A percentile compares a stretch with the other conserved stretches of the same genome.
These are phyloP conservation scores for Lagocephalus sceleratus DNA, from an alignment of 2,797 vertebrate genomes.

Conservation along the genomic window DNA sequence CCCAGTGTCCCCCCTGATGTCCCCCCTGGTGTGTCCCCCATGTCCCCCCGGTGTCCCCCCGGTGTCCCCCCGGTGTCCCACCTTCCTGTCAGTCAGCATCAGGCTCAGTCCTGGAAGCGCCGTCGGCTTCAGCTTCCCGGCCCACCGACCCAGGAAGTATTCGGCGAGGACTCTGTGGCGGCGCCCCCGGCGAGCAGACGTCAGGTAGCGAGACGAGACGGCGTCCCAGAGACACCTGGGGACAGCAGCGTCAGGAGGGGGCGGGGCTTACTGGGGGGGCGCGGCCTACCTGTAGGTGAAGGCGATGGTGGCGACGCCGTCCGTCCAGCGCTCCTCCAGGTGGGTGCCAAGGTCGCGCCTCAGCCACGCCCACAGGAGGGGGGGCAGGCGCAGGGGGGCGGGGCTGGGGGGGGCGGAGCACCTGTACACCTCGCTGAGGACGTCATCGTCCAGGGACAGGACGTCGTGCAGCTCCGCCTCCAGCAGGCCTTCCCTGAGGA, in stretches of 20 bases:
- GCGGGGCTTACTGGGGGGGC: no score
- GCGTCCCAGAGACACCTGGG: constrained; percentile 73
- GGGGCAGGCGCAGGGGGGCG: constrained; percentile 74
- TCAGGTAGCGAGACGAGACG: constrained; percentile 68
- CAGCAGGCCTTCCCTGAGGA: constrained; percentile 78
- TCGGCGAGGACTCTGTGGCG: constrained; percentile 72
- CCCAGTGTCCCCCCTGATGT: no score
- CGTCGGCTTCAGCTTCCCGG: constrained; percentile 75
- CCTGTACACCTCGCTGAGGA: constrained; percentile 77
- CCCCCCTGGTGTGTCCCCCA: no score
- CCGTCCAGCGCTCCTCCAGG: constrained; percentile 70
- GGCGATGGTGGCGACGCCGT: constrained; percentile 62
- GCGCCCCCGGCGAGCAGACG: constrained; percentile 51
- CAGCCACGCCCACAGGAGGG: constrained; percentile 79
- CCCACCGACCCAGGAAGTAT: constrained; percentile 82
- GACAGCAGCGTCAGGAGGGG: constrained; percentile 11
- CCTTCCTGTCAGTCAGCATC: constrained; percentile 81
- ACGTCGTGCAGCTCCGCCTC: constrained; percentile 82
- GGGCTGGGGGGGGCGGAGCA: constrained; percentile 72
- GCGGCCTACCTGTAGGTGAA: constrained; percentile 74
- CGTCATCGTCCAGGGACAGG: constrained; percentile 82
- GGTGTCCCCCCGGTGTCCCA: constrained; percentile 27
- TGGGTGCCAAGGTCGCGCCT: constrained; percentile 68
- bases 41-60: no score
- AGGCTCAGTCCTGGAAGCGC: constrained; percentile 68